phyloP scores from a whole-genome alignment of 2,888 invertebrate genomes.

The Scrobipalpa costella region DNA sequence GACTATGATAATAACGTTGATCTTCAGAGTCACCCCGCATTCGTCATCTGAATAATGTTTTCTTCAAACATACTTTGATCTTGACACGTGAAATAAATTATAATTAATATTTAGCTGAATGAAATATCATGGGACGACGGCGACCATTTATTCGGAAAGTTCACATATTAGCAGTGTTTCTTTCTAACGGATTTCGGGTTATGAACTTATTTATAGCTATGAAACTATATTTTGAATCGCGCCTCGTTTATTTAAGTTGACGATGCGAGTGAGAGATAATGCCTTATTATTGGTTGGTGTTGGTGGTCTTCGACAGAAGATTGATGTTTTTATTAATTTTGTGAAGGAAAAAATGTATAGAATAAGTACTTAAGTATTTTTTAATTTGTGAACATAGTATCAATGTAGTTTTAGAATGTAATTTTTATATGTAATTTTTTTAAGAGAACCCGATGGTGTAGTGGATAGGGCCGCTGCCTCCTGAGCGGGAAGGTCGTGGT shows the following conservation, averaged over 20 bases:
- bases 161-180: constrained; percentile 25
- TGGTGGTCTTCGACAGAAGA: background rate
- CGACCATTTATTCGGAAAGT: constrained; percentile 26
- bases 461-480: no score
- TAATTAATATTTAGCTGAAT: constrained; percentile 23
- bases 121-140: constrained; percentile 25
- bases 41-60: constrained; percentile 24
- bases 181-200: constrained; percentile 1
- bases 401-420: no score
- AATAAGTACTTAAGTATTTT: no score
- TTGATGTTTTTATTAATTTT: background rate
- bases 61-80: constrained; percentile 29
- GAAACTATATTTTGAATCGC: constrained; percentile 9
- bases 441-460: no score
- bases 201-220: constrained; percentile 1
- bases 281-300: background rate
- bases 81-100: constrained; percentile 19
- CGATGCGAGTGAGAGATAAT: background rate
- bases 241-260: constrained; percentile 1
- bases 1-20: constrained; percentile 13
- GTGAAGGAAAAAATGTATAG: no score
- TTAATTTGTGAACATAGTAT: no score
- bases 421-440: no score
- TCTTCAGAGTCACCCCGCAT: constrained; percentile 14
- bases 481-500: no score